Base-by-base conservation (phyloP, 1,140 invertebrate species). In the Venturia canescens region DNA sequence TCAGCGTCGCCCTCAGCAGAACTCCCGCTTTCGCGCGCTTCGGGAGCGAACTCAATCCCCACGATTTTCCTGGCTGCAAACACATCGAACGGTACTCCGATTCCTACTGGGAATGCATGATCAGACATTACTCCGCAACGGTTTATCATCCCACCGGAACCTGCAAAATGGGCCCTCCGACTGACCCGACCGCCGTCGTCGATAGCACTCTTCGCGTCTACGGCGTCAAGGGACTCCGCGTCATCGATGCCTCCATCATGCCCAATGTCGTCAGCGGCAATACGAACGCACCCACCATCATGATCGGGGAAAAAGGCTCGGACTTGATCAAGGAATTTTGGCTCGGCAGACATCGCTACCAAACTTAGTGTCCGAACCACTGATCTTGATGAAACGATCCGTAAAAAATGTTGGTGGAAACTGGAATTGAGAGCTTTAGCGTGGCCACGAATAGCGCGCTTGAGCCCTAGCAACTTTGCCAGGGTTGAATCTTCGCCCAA, bases 121-220 rank as follows among this genome's bases (percentile, higher is more conserved):
- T 97, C 6, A 91, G 96, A 16, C 93, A 95, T 9, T 97, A 97
- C 80, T 96, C 96, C 0, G 94, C 94, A 0, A 97, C 97, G 0
- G 94, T 96, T 60, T 98, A 98, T 87, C 97, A 98, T 93, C 97
- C 97, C 0, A 95, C 97, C 0, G 97, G 97, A 0, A 98, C 97
- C 0, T 97, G 96, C 74, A 98, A 98, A 89, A 99, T 99, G 98
- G 98, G 97, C 0, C 96, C 96, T 0, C 94, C 95, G 69, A 96
- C 95, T 93, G 97, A 98, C 88, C 92, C 94, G 13, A 94, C 95
- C 5, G 96, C 97, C 0, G 98, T 98, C 0, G 97, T 98, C 0
- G 97, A 98, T 90, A 95, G 96, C 13, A 93, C 96, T 85, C 91
- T 97, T 0, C 92, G 94, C 72, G 97, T 98, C 3, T 96, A 97